Conservation (phyloP, 1,140 invertebrate species). For the Pseudomyrmex flavicornis region DNA sequence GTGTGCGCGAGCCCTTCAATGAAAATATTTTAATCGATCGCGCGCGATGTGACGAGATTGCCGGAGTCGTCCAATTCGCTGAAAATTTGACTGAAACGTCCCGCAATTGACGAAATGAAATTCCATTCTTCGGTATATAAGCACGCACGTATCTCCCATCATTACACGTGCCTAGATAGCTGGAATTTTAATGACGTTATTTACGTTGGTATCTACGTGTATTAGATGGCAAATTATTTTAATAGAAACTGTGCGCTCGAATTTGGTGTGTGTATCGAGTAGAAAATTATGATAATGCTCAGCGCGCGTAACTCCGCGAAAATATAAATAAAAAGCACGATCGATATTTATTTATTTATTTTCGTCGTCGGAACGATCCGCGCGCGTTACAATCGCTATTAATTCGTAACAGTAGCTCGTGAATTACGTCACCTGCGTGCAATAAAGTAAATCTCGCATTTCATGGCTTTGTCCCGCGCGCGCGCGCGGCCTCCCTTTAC, state of each 20-base stretch:
- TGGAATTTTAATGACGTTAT: not conserved
- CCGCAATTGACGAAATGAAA: constrained; percentile 10
- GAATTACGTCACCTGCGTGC: constrained; percentile 71
- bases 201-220: not conserved
- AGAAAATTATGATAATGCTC: constrained; percentile 64
- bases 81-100: constrained; percentile 56
- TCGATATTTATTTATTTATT: constrained; percentile 62
- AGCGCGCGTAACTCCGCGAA: not conserved
- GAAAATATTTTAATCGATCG: constrained; percentile 75
- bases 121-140: constrained; percentile 4
- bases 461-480: constrained; percentile 67
- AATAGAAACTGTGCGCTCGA: not conserved
- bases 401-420: constrained; percentile 67
- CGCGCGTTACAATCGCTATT: constrained; percentile 47
- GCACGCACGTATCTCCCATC: not conserved
- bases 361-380: constrained; percentile 37
- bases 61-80: constrained; percentile 27
- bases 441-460: constrained; percentile 76
- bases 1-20: constrained; percentile 46
- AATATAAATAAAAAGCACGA: not conserved
- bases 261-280: constrained; percentile 13
- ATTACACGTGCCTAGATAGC: not conserved
- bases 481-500: constrained; percentile 30
- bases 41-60: constrained; percentile 58
- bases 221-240: constrained; percentile 44